Base-by-base conservation (phyloP, 2,797 vertebrate genomes). In the Rhinoraja longicauda region DNA sequence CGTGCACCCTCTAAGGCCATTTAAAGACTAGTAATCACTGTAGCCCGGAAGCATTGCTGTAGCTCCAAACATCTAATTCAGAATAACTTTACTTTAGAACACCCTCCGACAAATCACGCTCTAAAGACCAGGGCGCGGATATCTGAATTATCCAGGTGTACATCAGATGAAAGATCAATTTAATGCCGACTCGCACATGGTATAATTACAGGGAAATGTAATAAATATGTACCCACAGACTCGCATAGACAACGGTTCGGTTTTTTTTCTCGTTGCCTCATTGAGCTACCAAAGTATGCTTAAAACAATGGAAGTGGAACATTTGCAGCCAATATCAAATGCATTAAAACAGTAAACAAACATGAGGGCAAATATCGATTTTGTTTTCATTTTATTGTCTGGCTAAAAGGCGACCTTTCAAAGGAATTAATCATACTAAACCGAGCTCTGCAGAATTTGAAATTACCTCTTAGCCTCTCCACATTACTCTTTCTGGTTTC, bases 301-400 rank as follows among this genome's bases (percentile, higher is more conserved):
- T 13, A 12, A 4, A 45, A 70, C 19, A 92, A 75, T 13, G 26
- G 53, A 64, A 73, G 67, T 72, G 70, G 53, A 29, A 73, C 17
- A 29, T 72, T 92, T 45, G 13, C 67, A 45, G 39, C 36, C 39
- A 75, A 73, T 39, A 75, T 72, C 70, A 53, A 92, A 92, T 75
- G 70, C 70, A 92, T 57, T 92, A 45, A 73, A 92, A 75, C 39
- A 92, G 67, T 92, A 92, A 75, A 92, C 90, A 92, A 92, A 92
- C 90, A 75, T 0, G 90, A 73, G 90, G 26, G 90, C 39, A 90
- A 2, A 45, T 92, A 92, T 92, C 36, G 90, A 92, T 92, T 92
- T 92, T n/a, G 90, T 29, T 92, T 92, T 91, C 90, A 53, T 91
- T 91, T 73, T 72, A 91, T 91, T 19, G 90, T 53, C 90, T 92